phyloP scores from a whole-genome alignment of 2,797 vertebrate species.

The Heterohyrax brucei region DNA sequence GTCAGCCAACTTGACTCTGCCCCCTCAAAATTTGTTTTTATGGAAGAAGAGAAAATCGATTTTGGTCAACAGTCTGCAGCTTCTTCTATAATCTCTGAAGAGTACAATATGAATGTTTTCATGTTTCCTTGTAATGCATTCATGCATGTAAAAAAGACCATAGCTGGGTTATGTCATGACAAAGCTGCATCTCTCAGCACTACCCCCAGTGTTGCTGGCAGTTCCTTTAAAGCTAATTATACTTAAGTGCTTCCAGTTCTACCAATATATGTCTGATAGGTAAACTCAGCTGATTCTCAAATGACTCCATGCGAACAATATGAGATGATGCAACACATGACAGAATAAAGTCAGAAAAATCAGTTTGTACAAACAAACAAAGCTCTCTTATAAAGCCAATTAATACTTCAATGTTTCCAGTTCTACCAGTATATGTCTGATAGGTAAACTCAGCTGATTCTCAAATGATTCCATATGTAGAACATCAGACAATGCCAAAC shows the following conservation, averaged over 20 bases:
- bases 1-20: too few species aligned
- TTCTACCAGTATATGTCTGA: slow-evolving; percentile 54
- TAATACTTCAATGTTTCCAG: slow-evolving; percentile 37
- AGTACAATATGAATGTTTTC: slow-evolving; percentile 69
- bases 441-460: slow-evolving; percentile 82
- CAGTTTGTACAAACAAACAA: not conserved
- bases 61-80: slow-evolving; percentile 19
- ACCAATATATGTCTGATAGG: slow-evolving; percentile 71
- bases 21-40: not conserved
- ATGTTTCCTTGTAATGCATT: slow-evolving; percentile 64
- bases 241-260: slow-evolving; percentile 2
- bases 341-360: slow-evolving; percentile 65
- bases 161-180: slow-evolving; percentile 46
- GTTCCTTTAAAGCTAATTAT: slow-evolving; percentile 69
- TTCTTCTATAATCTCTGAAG: slow-evolving; percentile 63
- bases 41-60: slow-evolving; percentile 6
- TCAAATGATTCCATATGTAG: slow-evolving; percentile 71
- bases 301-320: slow-evolving; percentile 69
- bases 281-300: slow-evolving; percentile 78
- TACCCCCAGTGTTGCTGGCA: slow-evolving; percentile 52
- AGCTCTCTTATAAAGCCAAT: slow-evolving; percentile 64
- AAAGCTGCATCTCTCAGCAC: slow-evolving; percentile 51
- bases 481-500: slow-evolving; percentile 47
- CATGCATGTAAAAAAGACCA: slow-evolving; percentile 63
- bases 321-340: slow-evolving; percentile 53